Conservation (phyloP, 2,113 vertebrate genomes). For the Microcebus ravelobensis region DNA sequence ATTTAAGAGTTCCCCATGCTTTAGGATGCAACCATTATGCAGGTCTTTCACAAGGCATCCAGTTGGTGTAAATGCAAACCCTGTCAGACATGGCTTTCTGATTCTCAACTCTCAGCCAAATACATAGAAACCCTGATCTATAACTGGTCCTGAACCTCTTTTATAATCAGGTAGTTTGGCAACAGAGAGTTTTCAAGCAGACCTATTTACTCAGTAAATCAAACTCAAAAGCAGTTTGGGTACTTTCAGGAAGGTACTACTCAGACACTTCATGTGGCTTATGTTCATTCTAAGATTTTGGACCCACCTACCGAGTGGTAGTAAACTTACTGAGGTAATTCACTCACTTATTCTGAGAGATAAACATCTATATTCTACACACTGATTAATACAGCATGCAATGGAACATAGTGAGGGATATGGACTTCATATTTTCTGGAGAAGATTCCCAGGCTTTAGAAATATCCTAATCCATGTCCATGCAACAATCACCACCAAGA, state of each 20-base stretch:
- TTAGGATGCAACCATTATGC: constrained; percentile 87
- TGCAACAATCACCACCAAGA: not conserved
- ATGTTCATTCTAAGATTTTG: constrained; percentile 87
- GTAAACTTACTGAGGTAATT: not conserved
- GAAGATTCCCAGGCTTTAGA: not conserved
- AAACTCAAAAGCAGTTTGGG: constrained; percentile 85
- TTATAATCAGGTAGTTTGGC: constrained; percentile 89
- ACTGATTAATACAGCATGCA: not conserved
- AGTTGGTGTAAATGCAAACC: constrained; percentile 86
- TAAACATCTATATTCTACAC: not conserved
- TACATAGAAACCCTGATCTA: constrained; percentile 90
- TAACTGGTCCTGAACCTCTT: constrained; percentile 90
- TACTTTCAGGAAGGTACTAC: constrained; percentile 87
- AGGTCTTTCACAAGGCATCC: constrained; percentile 91
- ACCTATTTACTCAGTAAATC: constrained; percentile 73
- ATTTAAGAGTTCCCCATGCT: constrained; percentile 91
- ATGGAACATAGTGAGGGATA: not conserved
- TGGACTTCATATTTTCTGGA: not conserved
- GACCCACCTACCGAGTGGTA: constrained; percentile 74
- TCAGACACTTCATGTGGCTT: constrained; percentile 86
- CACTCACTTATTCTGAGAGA: not conserved
- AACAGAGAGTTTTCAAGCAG: constrained; percentile 88
- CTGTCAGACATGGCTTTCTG: constrained; percentile 91
- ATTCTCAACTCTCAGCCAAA: constrained; percentile 91
- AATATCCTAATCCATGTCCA: not conserved